Base-by-base conservation (phyloP, 30 jellyfish, hydroid and myxozoan genomes). In the Hydractinia symbiolongicarpus region DNA sequence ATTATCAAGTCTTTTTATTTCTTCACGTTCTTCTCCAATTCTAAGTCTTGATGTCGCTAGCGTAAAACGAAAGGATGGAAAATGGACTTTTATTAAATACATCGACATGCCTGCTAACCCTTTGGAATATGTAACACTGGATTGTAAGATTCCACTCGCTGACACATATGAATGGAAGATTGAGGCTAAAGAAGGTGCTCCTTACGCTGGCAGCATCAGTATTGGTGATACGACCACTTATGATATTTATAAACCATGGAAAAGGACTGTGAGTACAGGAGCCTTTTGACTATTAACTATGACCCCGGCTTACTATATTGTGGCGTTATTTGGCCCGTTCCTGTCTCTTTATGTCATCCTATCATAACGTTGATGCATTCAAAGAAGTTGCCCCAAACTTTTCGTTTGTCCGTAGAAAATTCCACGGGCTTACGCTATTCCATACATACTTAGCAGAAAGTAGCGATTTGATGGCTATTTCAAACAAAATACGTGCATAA, bases 161-260 rank as follows among this genome's bases (percentile, higher is more conserved):
- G 56, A 57, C 19, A 53, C 85, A 4, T 77, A 77, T 62, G 78
- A 56, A 55, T 77, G 85, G 85, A 16, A 77, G 17, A 8, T 77
- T 7, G 16, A 6, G 11, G 72, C 85, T 13, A 55, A 53, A 54
- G 30, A 60, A 11, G 85, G 85, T 10, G 30, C 61, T n/a, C 85
- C 85, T 53, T 54, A 9, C 13, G 85, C 73, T 44, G 85, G 85
- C 11, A 53, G 7, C 1, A 64, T 77, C 55, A 60, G 60, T 15
- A 10, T 77, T 30, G 85, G 85, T 4, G 21, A n/a, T 50, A 60
- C 85, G 30, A 9, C 8, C 15, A 53, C 61, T 6, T 51, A n/a
- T 8, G 77, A 77, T 15, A 9, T 50, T 72, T 19, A 21, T 44
- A 77, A 56, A 55, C 76, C 72, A 6, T 77, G 85, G 85, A 17